Evolutionary conservation across 2,888 invertebrate species (phyloP).

Genomic region (Yponomeuta malinellus): DNA sequence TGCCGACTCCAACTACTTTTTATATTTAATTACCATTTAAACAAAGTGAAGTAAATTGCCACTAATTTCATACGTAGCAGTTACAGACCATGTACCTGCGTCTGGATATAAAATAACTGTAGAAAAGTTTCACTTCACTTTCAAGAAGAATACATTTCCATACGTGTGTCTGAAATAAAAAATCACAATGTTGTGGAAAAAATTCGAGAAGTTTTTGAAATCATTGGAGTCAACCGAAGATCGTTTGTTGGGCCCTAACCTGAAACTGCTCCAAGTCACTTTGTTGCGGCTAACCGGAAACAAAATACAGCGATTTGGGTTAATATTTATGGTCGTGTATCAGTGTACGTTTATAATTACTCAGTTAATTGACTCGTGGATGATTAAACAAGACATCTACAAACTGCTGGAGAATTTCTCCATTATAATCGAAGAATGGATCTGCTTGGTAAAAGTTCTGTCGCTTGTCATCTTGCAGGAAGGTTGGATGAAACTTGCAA

Average conservation of each 20-base stretch:
- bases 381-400: background rate
- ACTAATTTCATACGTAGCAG: too few species aligned
- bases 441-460: background rate
- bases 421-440: background rate
- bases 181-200: background rate
- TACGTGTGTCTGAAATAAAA: too few species aligned
- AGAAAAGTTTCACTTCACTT: too few species aligned
- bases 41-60: too few species aligned
- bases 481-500: slow-evolving; percentile 29
- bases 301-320: background rate
- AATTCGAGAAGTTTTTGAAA: background rate
- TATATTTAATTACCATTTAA: too few species aligned
- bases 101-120: too few species aligned
- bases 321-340: too few species aligned
- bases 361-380: background rate
- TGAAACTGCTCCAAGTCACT: background rate
- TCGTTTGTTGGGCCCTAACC: background rate
- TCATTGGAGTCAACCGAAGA: background rate
- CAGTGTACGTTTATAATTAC: background rate
- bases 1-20: too few species aligned
- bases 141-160: too few species aligned
- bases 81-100: too few species aligned
- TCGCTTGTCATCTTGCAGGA: slow-evolving; percentile 5
- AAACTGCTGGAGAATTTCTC: background rate
- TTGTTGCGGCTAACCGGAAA: background rate